Conservation (phyloP, 2,888 invertebrate species). For the Tethea ocularis region DNA sequence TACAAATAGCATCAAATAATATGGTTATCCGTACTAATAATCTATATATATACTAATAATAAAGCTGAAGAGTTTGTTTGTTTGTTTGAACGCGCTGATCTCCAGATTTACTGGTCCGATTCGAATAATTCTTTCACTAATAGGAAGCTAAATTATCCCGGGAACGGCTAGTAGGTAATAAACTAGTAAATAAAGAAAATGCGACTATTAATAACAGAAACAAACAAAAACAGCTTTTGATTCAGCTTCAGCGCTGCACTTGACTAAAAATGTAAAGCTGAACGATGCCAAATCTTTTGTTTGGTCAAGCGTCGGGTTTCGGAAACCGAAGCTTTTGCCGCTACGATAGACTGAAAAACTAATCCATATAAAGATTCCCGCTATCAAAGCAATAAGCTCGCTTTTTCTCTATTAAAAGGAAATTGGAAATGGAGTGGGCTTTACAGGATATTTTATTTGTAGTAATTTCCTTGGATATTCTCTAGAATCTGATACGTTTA, state of each 20-base stretch:
- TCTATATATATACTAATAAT: too few relatives aligned
- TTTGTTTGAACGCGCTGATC: too few relatives aligned
- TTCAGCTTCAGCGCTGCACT: not conserved
- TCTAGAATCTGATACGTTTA: not conserved
- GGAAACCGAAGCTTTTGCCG: not conserved
- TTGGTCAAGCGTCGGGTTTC: not conserved
- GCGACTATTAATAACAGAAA: not conserved
- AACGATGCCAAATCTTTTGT: not conserved
- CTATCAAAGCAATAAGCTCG: constrained; percentile 18
- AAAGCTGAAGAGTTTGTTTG: too few relatives aligned
- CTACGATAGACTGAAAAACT: constrained; percentile 1
- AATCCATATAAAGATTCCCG: constrained; percentile 12
- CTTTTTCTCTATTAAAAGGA: constrained; percentile 19
- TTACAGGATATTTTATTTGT: constrained; percentile 36
- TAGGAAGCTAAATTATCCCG: too few relatives aligned
- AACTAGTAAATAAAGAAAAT: too few relatives aligned
- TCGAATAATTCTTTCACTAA: too few relatives aligned
- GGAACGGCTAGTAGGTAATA: too few relatives aligned
- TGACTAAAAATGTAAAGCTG: not conserved
- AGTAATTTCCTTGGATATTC: constrained; percentile 33
- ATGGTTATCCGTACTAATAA: too few relatives aligned
- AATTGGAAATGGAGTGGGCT: constrained; percentile 28
- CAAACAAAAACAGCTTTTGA: not conserved
- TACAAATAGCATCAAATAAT: too few relatives aligned
- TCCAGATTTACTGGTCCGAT: too few relatives aligned